A percentile compares a stretch with the other conserved stretches of the same genome.
Evolutionary conservation across 2,113 vertebrate species (phyloP).

Genomic region (Zosterops japonicus): DNA sequence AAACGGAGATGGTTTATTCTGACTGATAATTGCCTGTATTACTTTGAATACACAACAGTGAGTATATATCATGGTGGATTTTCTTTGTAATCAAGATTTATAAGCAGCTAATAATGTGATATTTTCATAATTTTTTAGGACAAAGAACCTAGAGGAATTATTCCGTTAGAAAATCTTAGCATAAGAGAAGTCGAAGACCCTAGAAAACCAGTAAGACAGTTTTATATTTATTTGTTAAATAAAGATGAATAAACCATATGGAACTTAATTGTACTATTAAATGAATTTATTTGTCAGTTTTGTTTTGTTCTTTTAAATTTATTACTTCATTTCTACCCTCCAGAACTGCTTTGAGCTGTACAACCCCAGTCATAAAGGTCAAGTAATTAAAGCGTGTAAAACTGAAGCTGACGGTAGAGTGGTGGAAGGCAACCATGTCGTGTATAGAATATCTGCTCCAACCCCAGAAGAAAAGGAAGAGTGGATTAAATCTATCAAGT

Average conservation of each 20-base stretch:
- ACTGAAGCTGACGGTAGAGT: constrained; percentile 95
- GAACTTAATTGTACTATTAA: background rate
- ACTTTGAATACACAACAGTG: constrained; percentile 98
- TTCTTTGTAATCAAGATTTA: background rate
- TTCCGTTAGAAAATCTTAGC: constrained; percentile 95
- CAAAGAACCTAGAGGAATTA: constrained; percentile 96
- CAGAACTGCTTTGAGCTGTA: constrained; percentile 98
- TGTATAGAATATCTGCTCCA: constrained; percentile 97
- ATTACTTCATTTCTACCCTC: background rate
- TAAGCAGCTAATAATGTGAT: background rate
- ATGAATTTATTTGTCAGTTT: background rate
- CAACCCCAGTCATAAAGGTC: constrained; percentile 95
- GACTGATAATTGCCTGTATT: constrained; percentile 98
- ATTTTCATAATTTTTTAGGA: constrained; percentile 75
- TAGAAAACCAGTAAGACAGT: constrained; percentile 86
- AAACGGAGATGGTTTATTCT: constrained; percentile 98
- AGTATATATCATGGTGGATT: constrained; percentile 58
- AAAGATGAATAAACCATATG: background rate
- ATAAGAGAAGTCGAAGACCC: constrained; percentile 97
- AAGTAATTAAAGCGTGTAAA: constrained; percentile 98
- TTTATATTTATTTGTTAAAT: background rate
- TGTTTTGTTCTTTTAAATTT: background rate
- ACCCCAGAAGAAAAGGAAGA: constrained; percentile 96
- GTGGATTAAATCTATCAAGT: constrained; percentile 99
- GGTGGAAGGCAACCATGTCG: constrained; percentile 97